These are phyloP conservation scores for Campylomormyrus numenius DNA, from an alignment of 2,113 vertebrate genomes.

Conservation along the genomic window DNA sequence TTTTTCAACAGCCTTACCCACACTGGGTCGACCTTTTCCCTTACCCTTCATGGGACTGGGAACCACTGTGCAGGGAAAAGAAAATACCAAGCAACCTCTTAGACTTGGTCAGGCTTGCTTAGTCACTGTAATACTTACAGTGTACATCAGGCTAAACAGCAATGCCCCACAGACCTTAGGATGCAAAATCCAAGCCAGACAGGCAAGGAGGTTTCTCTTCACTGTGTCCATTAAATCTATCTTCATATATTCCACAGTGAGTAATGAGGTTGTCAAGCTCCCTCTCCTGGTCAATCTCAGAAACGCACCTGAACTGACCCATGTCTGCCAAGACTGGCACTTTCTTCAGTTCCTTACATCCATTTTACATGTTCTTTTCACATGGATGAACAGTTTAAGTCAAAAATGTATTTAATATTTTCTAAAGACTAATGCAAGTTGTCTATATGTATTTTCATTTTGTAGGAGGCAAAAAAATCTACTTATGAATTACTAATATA, in stretches of 20 bases:
- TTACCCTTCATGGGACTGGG: conserved; percentile 96
- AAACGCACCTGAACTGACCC: neutral
- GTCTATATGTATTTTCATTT: neutral
- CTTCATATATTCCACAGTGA: neutral
- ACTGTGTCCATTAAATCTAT: neutral
- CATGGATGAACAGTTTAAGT: neutral
- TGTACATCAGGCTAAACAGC: neutral
- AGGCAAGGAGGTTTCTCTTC: neutral
- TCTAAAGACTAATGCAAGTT: neutral
- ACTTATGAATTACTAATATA: neutral
- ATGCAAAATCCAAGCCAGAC: neutral
- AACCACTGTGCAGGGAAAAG: conserved; percentile 65
- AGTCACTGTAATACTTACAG: neutral
- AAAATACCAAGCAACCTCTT: neutral
- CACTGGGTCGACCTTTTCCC: conserved; percentile 87
- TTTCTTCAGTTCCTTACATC: neutral
- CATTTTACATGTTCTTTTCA: neutral
- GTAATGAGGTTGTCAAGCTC: neutral
- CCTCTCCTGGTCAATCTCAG: neutral
- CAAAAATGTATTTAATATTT: neutral
- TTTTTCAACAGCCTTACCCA: conserved; percentile 83
- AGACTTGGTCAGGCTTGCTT: neutral
- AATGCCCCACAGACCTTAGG: neutral
- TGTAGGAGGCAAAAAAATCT: neutral
- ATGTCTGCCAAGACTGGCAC: neutral